phyloP scores from a whole-genome alignment of 92 coral and sea anemone species.

The Galaxea fascicularis region DNA sequence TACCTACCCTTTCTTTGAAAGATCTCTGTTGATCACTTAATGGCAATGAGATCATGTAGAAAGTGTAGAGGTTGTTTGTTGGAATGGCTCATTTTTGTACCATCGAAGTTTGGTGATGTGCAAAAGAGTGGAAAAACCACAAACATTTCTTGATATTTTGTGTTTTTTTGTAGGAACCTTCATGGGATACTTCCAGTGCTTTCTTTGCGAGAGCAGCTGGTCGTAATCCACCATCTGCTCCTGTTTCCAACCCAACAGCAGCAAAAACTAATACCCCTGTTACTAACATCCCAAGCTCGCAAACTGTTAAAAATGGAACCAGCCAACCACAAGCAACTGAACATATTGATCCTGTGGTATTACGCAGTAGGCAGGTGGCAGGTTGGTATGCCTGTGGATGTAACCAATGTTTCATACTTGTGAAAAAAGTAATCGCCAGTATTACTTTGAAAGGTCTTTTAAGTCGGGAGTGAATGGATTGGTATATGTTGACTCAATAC shows the following conservation, averaged over 20 bases:
- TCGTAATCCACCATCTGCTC: constrained; percentile 62
- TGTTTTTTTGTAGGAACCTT: constrained; percentile 70
- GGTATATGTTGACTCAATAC: no score
- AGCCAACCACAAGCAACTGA: constrained; percentile 61
- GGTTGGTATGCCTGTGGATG: constrained; percentile 64
- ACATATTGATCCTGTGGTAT: constrained; percentile 83
- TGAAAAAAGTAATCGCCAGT: background rate
- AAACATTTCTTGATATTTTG: background rate
- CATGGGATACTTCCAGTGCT: constrained; percentile 98
- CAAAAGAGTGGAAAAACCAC: no score
- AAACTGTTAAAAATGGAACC: constrained; percentile 40
- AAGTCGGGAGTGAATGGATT: background rate
- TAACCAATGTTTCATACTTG: background rate
- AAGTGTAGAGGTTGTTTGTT: no score
- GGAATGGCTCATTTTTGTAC: no score
- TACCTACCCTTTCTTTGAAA: no score
- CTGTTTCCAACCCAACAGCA: constrained; percentile 34
- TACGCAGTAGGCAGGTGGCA: constrained; percentile 96
- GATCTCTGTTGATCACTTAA: no score
- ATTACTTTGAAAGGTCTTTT: background rate
- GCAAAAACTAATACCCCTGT: constrained; percentile 48
- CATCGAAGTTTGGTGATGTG: no score
- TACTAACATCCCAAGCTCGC: constrained; percentile 38
- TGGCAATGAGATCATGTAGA: no score
- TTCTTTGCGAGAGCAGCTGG: constrained; percentile 97